These are phyloP conservation scores for Brachypteracias leptosomus DNA, from an alignment of 2,113 vertebrate species.

Conservation along the genomic window DNA sequence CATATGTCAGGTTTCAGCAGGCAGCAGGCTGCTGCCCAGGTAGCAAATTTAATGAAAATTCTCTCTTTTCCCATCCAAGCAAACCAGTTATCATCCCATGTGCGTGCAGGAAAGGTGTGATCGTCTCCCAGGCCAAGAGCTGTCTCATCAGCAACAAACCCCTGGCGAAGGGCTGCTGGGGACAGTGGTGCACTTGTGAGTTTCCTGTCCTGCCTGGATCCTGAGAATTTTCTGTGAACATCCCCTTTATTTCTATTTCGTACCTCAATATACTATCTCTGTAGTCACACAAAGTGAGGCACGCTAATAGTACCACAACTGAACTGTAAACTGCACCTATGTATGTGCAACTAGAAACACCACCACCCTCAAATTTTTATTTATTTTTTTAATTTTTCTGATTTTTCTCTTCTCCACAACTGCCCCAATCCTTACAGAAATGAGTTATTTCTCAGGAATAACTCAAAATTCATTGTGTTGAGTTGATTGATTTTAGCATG, in stretches of 20 bases:
- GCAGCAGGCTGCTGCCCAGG: conserved; percentile 7
- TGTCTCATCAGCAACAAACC: neutral
- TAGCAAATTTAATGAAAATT: neutral
- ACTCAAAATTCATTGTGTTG: neutral
- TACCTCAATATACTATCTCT: neutral
- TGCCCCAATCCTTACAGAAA: neutral
- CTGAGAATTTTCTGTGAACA: neutral
- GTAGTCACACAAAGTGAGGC: neutral
- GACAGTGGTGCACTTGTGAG: accelerated
- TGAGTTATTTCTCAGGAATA: neutral
- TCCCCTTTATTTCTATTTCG: neutral
- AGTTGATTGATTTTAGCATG: neutral
- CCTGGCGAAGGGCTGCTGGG: neutral
- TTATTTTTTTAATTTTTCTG: neutral
- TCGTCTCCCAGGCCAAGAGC: neutral
- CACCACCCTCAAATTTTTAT: neutral
- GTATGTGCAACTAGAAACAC: neutral
- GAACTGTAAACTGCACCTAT: neutral
- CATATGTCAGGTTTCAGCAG: conserved; percentile 39
- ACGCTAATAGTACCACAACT: neutral
- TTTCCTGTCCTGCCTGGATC: neutral
- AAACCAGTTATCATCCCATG: neutral
- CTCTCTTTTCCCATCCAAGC: neutral
- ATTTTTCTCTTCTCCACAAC: neutral
- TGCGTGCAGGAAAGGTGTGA: accelerated